Conservation (phyloP, 2,113 vertebrate genomes). For the Thalassarche chlororhynchos region DNA sequence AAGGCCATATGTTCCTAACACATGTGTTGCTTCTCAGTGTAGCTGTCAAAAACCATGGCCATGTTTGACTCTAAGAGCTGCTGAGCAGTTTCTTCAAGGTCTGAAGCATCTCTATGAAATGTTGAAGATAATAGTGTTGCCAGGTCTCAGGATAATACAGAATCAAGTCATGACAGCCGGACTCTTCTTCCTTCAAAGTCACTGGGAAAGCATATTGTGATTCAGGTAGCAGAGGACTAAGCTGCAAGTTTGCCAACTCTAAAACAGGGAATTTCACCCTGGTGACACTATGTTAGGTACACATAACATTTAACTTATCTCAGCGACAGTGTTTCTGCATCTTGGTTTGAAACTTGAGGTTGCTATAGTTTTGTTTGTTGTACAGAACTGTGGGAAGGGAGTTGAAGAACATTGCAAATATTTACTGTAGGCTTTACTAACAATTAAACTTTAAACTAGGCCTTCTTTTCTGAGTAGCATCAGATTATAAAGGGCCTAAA, state of each 20-base stretch:
- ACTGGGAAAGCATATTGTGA: not conserved
- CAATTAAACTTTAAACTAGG: not conserved
- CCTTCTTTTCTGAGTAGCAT: not conserved
- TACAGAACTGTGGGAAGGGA: not conserved
- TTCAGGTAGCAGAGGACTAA: not conserved
- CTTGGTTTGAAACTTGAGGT: not conserved
- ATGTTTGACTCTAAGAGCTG: not conserved
- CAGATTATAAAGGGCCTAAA: not conserved
- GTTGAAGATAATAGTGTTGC: not conserved
- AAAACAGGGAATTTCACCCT: not conserved
- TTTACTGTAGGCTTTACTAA: slow-evolving; percentile 1
- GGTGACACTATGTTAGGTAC: not conserved
- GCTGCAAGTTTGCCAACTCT: not conserved
- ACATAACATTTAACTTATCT: not conserved
- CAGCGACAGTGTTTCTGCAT: not conserved
- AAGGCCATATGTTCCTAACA: not conserved
- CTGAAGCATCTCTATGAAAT: not conserved
- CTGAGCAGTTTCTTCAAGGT: not conserved
- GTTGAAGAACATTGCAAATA: slow-evolving; percentile 6
- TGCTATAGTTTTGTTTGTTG: not conserved
- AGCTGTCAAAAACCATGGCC: not conserved
- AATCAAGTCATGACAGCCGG: not conserved
- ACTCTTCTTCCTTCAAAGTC: not conserved
- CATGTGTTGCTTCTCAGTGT: not conserved
- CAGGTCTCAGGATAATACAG: not conserved